These are phyloP conservation scores for Odobenus rosmarus DNA, from an alignment of 2,113 vertebrate genomes.

Conservation along the genomic window DNA sequence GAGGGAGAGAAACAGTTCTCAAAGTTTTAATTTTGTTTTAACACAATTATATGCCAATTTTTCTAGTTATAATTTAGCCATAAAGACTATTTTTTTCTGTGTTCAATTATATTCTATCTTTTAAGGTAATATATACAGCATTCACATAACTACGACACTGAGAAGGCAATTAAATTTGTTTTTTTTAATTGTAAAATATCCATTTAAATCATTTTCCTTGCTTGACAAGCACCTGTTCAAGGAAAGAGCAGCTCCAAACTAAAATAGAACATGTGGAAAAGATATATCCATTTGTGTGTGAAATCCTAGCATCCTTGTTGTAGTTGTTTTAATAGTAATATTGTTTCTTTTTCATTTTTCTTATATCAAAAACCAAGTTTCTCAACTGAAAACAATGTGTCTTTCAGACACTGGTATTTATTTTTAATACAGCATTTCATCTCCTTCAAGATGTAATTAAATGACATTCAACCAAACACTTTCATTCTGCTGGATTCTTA, in stretches of 20 bases:
- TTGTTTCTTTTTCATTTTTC: not conserved
- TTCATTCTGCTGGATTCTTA: not conserved
- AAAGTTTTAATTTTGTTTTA: slow-evolving; percentile 60
- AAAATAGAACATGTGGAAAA: not conserved
- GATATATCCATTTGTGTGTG: not conserved
- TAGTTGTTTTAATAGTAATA: not conserved
- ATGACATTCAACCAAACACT: not conserved
- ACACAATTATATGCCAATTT: slow-evolving; percentile 44
- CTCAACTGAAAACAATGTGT: not conserved
- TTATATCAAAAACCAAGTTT: slow-evolving; percentile 2
- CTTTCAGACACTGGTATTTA: not conserved
- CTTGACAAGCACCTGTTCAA: slow-evolving; percentile 42
- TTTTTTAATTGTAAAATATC: not conserved
- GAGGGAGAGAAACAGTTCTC: not conserved
- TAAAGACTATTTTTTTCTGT: slow-evolving; percentile 25
- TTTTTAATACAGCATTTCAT: not conserved
- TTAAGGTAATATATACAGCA: slow-evolving; percentile 27
- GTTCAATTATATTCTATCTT: slow-evolving; percentile 57
- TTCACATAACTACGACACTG: not conserved
- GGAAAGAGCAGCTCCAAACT: not conserved
- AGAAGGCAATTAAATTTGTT: slow-evolving; percentile 5
- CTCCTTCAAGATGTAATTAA: slow-evolving; percentile 40
- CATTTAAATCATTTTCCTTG: slow-evolving; percentile 21
- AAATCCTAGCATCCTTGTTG: not conserved
- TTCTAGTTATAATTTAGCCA: slow-evolving; percentile 44